Percentiles rank a stretch among this genome's conserved stretches.
phyloP scores from a whole-genome alignment of 2,888 invertebrate species.

The Apamea monoglypha region DNA sequence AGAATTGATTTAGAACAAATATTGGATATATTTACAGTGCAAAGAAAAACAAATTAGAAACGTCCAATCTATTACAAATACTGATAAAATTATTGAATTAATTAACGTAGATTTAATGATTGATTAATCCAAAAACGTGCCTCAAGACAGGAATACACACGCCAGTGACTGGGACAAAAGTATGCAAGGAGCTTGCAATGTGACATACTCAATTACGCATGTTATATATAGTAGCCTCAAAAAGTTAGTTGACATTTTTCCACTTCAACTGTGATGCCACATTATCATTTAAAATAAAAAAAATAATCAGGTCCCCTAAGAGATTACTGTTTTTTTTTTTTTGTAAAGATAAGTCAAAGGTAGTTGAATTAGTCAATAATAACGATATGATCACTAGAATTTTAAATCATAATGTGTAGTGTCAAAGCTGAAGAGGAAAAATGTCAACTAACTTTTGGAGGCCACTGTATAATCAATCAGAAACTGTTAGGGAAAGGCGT shows the following conservation, averaged over 20 bases:
- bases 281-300: neutral
- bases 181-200: conserved; percentile 1
- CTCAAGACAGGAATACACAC: neutral
- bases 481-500: neutral
- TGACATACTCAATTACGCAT: neutral
- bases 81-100: conserved; percentile 51
- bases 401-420: neutral
- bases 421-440: neutral
- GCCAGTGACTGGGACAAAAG: neutral
- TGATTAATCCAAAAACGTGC: conserved; percentile 29
- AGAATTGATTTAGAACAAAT: conserved; percentile 5
- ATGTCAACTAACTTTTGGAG: neutral
- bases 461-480: neutral
- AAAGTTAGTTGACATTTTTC: neutral
- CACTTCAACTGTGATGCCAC: neutral
- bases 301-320: neutral
- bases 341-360: neutral
- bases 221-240: neutral
- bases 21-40: conserved; percentile 49
- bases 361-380: neutral
- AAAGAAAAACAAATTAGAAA: conserved; percentile 36
- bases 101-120: conserved; percentile 24
- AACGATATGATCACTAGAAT: neutral
- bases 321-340: too few relatives aligned
- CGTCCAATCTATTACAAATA: conserved; percentile 27